These are phyloP conservation scores for Zaprionus nigranus DNA, from an alignment of 1,140 invertebrate species.

Conservation along the genomic window DNA sequence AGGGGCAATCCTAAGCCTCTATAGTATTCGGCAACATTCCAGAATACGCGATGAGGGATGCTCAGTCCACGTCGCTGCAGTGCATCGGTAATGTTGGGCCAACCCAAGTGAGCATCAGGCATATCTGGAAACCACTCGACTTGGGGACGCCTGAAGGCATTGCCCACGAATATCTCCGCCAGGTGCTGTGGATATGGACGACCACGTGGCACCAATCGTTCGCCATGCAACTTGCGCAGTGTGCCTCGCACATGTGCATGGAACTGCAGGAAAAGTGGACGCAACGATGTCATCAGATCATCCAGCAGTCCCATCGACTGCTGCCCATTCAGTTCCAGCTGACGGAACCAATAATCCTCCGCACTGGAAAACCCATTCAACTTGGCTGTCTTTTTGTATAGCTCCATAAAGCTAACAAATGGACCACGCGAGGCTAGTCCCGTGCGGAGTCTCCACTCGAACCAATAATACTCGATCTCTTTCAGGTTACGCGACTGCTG, in stretches of 20 bases:
- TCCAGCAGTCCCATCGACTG: constrained; percentile 50
- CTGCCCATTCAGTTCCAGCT: constrained; percentile 48
- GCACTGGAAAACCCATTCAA: constrained; percentile 63
- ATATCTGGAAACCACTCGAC: constrained; percentile 63
- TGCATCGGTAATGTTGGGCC: constrained; percentile 67
- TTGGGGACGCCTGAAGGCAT: constrained; percentile 55
- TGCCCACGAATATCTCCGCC: constrained; percentile 72
- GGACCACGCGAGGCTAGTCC: constrained; percentile 51
- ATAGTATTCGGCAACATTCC: constrained; percentile 76
- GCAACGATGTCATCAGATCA: constrained; percentile 53
- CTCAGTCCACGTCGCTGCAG: constrained; percentile 58
- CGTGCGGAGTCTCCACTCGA: constrained; percentile 67
- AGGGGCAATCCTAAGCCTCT: constrained; percentile 60
- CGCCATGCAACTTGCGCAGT: constrained; percentile 63
- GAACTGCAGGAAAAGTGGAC: constrained; percentile 73
- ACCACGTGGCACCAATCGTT: constrained; percentile 47
- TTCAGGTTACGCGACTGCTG: constrained; percentile 55
- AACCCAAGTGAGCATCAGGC: constrained; percentile 42
- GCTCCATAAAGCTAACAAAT: constrained; percentile 70
- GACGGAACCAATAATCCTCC: constrained; percentile 74
- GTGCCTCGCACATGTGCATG: constrained; percentile 73
- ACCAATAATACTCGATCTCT: constrained; percentile 81
- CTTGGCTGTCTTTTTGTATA: constrained; percentile 70
- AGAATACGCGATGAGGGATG: constrained; percentile 62
- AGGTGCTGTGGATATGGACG: constrained; percentile 75